Percentiles rank a stretch among this genome's conserved stretches.
Conservation (phyloP, 1,140 invertebrate genomes). For the Procambarus virginalis region DNA sequence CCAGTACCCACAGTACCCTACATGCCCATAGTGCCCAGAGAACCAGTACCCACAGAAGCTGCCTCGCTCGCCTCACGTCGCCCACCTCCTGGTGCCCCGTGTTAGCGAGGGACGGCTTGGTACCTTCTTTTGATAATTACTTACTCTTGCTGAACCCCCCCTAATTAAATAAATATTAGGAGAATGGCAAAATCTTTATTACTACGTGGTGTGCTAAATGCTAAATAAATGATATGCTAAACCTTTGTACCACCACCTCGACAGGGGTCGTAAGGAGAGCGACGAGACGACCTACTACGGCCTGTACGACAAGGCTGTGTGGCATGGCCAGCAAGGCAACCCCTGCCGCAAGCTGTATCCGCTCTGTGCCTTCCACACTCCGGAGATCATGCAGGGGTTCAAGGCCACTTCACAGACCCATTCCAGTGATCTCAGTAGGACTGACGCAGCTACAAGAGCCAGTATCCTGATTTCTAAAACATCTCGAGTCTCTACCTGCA, state of each 20-base stretch:
- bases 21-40: too few relatives aligned
- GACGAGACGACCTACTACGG: slow-evolving; percentile 44
- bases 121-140: too few relatives aligned
- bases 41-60: too few relatives aligned
- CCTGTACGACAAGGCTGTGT: slow-evolving; percentile 51
- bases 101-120: too few relatives aligned
- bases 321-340: slow-evolving; percentile 46
- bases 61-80: too few relatives aligned
- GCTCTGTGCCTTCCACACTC: slow-evolving; percentile 20
- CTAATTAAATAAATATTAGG: not conserved
- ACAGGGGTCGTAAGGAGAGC: slow-evolving; percentile 52
- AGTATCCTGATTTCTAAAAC: not conserved
- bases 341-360: slow-evolving; percentile 43
- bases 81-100: too few relatives aligned
- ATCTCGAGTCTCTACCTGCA: not conserved
- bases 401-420: not conserved
- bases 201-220: not conserved
- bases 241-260: not conserved
- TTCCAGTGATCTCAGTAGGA: not conserved
- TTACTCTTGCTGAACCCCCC: not conserved
- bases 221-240: too few relatives aligned
- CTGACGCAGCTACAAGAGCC: not conserved
- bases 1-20: too few relatives aligned
- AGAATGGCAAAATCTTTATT: not conserved
- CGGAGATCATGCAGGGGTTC: not conserved